Evolutionary conservation across 2,113 vertebrate species (phyloP).

Genomic region (Phalacrocorax brasilianus): DNA sequence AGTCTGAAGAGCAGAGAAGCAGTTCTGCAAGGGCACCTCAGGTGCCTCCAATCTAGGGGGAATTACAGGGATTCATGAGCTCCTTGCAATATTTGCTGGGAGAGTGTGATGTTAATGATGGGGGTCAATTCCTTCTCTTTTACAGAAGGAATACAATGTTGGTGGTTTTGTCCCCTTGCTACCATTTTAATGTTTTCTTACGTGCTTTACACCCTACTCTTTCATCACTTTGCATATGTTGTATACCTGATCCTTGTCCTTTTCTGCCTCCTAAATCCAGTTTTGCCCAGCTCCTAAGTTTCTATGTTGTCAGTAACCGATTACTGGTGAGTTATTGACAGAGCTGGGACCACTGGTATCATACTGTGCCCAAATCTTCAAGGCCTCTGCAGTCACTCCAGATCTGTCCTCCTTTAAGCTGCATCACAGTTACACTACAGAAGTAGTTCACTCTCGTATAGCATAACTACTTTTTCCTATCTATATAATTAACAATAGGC

Average conservation of each 20-base stretch:
- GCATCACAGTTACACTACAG: not conserved
- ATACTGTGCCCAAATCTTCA: not conserved
- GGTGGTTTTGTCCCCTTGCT: not conserved
- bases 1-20: no score
- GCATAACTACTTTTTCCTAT: not conserved
- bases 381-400: not conserved
- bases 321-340: not conserved
- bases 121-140: not conserved
- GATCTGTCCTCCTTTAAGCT: not conserved
- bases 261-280: rapidly evolving
- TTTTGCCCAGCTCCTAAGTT: not conserved
- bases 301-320: not conserved
- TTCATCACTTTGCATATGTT: not conserved
- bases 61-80: not conserved
- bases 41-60: not conserved
- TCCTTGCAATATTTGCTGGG: not conserved
- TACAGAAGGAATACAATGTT: not conserved
- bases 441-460: not conserved
- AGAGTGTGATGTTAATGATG: not conserved
- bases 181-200: not conserved
- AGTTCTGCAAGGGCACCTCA: no score
- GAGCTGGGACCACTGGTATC: not conserved
- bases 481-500: not conserved
- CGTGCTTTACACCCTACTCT: not conserved
- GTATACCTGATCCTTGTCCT: not conserved